Evolutionary conservation across 1,140 invertebrate genomes (phyloP).

Genomic region (Drosophila pseudoobscura): DNA sequence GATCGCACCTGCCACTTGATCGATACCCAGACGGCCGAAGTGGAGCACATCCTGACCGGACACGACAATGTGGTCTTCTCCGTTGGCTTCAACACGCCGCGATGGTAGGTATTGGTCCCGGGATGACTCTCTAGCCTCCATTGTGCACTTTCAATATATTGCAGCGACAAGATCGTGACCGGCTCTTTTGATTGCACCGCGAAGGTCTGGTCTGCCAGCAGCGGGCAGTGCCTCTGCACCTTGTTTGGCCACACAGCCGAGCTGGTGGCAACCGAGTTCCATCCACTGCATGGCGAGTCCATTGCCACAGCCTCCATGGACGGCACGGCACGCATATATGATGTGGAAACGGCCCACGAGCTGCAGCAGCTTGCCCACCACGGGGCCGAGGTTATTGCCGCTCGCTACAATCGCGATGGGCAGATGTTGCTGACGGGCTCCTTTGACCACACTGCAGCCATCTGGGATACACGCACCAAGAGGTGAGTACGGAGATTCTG

Average conservation of each 20-base stretch:
- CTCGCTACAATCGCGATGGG: slow-evolving; percentile 89
- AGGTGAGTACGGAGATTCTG: slow-evolving; percentile 84
- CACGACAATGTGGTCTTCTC: slow-evolving; percentile 93
- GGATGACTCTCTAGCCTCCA: not conserved
- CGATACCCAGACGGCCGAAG: slow-evolving; percentile 89
- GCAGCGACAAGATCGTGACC: slow-evolving; percentile 89
- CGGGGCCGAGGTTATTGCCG: slow-evolving; percentile 89
- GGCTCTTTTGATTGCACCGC: slow-evolving; percentile 92
- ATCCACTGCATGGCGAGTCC: slow-evolving; percentile 85
- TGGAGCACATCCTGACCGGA: slow-evolving; percentile 88
- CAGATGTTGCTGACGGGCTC: slow-evolving; percentile 90
- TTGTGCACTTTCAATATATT: slow-evolving; percentile 50
- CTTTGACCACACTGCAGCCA: slow-evolving; percentile 89
- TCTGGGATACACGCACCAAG: slow-evolving; percentile 90
- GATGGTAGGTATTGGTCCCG: slow-evolving; percentile 85
- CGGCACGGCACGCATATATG: slow-evolving; percentile 88
- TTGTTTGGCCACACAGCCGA: slow-evolving; percentile 90
- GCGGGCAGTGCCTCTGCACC: slow-evolving; percentile 88
- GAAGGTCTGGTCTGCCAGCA: slow-evolving; percentile 87
- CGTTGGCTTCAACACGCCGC: slow-evolving; percentile 90
- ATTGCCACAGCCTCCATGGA: slow-evolving; percentile 91
- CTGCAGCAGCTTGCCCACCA: slow-evolving; percentile 87
- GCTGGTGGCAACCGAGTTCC: slow-evolving; percentile 89
- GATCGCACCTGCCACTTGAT: slow-evolving; percentile 93
- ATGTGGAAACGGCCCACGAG: slow-evolving; percentile 87